These are phyloP conservation scores for Ellobius talpinus DNA, from an alignment of 2,113 vertebrate genomes.

Conservation along the genomic window DNA sequence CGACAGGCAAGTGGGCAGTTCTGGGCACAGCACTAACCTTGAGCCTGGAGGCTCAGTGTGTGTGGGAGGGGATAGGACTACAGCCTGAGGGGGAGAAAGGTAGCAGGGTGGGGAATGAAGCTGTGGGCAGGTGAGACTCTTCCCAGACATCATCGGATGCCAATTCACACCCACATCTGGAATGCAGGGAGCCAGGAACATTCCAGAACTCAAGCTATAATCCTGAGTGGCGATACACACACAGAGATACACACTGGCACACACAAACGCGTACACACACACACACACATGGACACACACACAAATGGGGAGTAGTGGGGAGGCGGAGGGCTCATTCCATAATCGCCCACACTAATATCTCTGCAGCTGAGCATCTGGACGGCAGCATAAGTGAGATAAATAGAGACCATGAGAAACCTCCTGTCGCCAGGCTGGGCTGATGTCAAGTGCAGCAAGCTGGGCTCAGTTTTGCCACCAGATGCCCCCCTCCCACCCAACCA, in stretches of 20 bases:
- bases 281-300: background rate
- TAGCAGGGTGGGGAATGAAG: background rate
- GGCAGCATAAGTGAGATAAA: slow-evolving; percentile 14
- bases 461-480: background rate
- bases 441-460: background rate
- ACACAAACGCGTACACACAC: background rate
- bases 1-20: accelerated
- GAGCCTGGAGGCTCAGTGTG: background rate
- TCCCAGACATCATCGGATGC: accelerated
- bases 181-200: background rate
- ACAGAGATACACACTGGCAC: too few species aligned
- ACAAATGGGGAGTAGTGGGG: too few species aligned
- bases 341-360: background rate
- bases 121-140: accelerated
- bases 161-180: accelerated
- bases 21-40: accelerated
- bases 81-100: background rate
- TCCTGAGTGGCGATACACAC: background rate
- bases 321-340: background rate
- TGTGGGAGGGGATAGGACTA: too few species aligned
- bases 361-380: background rate
- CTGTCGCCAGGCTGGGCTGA: background rate
- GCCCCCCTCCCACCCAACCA: background rate
- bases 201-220: background rate
- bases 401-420: background rate